Percentiles rank a stretch among this genome's conserved stretches.
phyloP scores from a whole-genome alignment of 1,140 invertebrate species.

The Gryon sp. region DNA sequence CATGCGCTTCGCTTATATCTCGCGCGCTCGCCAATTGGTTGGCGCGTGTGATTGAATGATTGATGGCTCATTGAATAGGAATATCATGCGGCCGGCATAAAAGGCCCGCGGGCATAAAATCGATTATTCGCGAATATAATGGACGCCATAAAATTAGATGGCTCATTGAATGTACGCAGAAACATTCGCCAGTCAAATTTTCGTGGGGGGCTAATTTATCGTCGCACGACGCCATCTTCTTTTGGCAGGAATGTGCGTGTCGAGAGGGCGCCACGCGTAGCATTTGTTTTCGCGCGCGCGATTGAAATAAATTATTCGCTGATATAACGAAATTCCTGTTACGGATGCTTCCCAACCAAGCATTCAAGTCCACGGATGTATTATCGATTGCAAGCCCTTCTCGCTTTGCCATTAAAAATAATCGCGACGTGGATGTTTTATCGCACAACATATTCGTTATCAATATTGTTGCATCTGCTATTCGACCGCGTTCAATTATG shows the following conservation, averaged over 20 bases:
- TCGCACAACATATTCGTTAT: conserved; percentile 30
- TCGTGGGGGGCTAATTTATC: conserved; percentile 42
- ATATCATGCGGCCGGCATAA: conserved; percentile 28
- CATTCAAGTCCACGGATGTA: conserved; percentile 31
- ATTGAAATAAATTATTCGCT: conserved; percentile 51
- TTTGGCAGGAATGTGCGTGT: conserved; percentile 31
- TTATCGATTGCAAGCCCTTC: conserved; percentile 45
- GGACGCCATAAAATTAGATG: conserved; percentile 57
- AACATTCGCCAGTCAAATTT: conserved; percentile 55
- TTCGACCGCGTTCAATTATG: conserved; percentile 40
- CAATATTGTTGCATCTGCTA: conserved; percentile 34
- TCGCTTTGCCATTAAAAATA: conserved; percentile 37
- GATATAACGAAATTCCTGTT: conserved; percentile 17
- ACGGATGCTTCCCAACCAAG: conserved; percentile 16
- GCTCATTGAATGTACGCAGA: conserved; percentile 32
- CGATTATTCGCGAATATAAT: conserved; percentile 50
- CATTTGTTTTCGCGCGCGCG: conserved; percentile 34
- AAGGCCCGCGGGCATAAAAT: conserved; percentile 47
- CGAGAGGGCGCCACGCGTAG: conserved; percentile 19
- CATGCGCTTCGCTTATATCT: conserved; percentile 7
- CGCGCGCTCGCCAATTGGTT: conserved; percentile 25
- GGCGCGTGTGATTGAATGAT: conserved; percentile 42
- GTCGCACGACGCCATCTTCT: conserved; percentile 15
- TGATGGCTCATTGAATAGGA: conserved; percentile 43
- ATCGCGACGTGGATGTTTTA: conserved; percentile 34